Percentiles rank a stretch among this genome's conserved stretches.
phyloP scores from a whole-genome alignment of 2,888 invertebrate genomes.

The Antitype chi region DNA sequence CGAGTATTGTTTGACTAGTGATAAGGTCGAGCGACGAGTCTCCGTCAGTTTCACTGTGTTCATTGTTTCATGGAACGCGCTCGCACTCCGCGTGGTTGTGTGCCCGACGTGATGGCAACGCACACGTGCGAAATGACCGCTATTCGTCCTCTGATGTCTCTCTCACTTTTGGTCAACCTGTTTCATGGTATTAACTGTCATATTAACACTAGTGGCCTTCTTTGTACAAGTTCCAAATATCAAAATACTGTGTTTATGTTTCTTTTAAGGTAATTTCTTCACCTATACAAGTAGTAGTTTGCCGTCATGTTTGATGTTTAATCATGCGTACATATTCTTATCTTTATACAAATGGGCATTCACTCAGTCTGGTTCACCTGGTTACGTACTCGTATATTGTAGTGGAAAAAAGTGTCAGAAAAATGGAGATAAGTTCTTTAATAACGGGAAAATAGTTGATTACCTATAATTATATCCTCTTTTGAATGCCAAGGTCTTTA shows the following conservation, averaged over 20 bases:
- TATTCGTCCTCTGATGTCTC: conserved; percentile 69
- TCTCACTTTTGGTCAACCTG: conserved; percentile 62
- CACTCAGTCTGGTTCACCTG: conserved; percentile 43
- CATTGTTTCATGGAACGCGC: conserved; percentile 59
- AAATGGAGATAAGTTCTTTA: conserved; percentile 21
- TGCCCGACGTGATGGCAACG: conserved; percentile 39
- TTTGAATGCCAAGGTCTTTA: conserved; percentile 28
- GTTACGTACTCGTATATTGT: conserved; percentile 22
- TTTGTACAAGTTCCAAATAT: conserved; percentile 25
- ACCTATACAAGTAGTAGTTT: conserved; percentile 14
- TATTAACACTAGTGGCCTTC: conserved; percentile 49
- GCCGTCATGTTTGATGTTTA: conserved; percentile 26
- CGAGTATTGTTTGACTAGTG: conserved; percentile 58
- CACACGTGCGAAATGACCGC: conserved; percentile 68
- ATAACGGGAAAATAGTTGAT: conserved; percentile 30
- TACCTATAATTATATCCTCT: conserved; percentile 8
- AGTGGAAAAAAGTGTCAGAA: conserved; percentile 29
- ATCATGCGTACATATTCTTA: conserved; percentile 53
- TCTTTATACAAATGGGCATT: conserved; percentile 53
- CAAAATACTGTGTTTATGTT: conserved; percentile 23
- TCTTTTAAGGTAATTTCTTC: conserved; percentile 20
- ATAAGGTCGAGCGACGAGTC: conserved; percentile 56
- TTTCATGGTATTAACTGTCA: conserved; percentile 60
- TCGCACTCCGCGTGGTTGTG: conserved; percentile 28
- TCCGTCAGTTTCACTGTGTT: conserved; percentile 45